These are phyloP conservation scores for Macroramphosus scolopax DNA, from an alignment of 2,797 vertebrate genomes.

Conservation along the genomic window DNA sequence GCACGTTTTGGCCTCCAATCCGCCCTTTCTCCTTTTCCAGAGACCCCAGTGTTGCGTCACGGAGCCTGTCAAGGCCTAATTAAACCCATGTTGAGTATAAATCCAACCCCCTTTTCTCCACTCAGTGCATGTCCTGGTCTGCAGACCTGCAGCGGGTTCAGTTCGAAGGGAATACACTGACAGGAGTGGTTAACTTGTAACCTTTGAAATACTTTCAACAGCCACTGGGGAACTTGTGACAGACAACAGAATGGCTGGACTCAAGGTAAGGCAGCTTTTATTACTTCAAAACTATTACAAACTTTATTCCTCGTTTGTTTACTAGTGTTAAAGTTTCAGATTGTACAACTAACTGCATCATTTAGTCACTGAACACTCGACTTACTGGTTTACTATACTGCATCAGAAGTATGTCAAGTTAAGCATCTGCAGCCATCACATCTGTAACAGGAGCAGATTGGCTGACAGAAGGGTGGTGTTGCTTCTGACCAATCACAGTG, in stretches of 20 bases:
- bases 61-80: constrained; percentile 70
- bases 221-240: constrained; percentile 10
- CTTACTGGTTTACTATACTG: not conserved
- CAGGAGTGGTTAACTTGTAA: constrained; percentile 24
- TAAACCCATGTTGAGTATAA: constrained; percentile 79
- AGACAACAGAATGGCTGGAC: constrained; percentile 64
- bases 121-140: constrained; percentile 18
- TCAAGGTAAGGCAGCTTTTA: constrained; percentile 70
- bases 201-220: constrained; percentile 9
- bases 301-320: not conserved
- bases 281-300: not conserved
- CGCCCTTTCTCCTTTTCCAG: constrained; percentile 21
- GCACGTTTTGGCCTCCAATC: constrained; percentile 24
- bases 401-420: not conserved
- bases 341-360: too few species aligned
- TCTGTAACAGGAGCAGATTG: not conserved
- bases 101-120: constrained; percentile 55
- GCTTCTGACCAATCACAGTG: constrained; percentile 77
- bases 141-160: constrained; percentile 29
- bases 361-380: not conserved
- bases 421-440: not conserved
- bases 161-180: constrained; percentile 1
- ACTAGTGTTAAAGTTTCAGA: too few species aligned
- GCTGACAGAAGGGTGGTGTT: constrained; percentile 59
- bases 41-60: constrained; percentile 64